Conservation (phyloP, 2,113 vertebrate species). For the Aix galericulata region DNA sequence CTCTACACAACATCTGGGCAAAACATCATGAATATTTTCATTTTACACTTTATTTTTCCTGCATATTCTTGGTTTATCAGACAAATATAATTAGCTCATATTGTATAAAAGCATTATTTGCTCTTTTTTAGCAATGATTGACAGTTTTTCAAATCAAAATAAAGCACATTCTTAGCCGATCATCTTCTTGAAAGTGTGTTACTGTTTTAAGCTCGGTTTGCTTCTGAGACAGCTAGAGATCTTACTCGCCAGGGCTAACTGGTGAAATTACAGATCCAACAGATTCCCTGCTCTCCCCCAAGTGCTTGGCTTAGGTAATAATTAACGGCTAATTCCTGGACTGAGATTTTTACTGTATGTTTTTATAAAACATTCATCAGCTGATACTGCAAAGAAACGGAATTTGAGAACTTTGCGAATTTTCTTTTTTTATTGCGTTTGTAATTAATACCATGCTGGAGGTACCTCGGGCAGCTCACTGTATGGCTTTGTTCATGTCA, state of each 20-base stretch:
- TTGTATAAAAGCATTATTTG: slow-evolving; percentile 32
- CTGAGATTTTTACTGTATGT: neutral
- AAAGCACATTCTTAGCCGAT: slow-evolving; percentile 59
- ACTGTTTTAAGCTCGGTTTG: slow-evolving; percentile 32
- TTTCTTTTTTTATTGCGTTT: slow-evolving; percentile 25
- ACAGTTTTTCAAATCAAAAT: slow-evolving; percentile 65
- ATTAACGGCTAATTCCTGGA: neutral
- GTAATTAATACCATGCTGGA: slow-evolving; percentile 56
- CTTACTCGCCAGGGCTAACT: neutral
- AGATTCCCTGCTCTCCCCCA: neutral
- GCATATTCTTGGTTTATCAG: slow-evolving; percentile 45
- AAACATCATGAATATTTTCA: neutral
- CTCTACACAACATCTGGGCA: slow-evolving; percentile 42
- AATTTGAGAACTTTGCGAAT: slow-evolving; percentile 13
- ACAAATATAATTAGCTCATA: slow-evolving; percentile 52
- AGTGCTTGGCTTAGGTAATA: neutral
- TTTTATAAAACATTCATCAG: neutral
- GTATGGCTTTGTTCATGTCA: slow-evolving; percentile 62
- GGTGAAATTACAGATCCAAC: neutral
- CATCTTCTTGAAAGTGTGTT: slow-evolving; percentile 35
- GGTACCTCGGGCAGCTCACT: slow-evolving; percentile 45
- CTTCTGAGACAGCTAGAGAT: slow-evolving; percentile 33
- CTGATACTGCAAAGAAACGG: neutral
- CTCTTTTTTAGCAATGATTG: slow-evolving; percentile 57
- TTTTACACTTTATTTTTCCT: slow-evolving; percentile 13